Conservation (phyloP, 2,113 vertebrate genomes). For the Oceanodroma tethys region DNA sequence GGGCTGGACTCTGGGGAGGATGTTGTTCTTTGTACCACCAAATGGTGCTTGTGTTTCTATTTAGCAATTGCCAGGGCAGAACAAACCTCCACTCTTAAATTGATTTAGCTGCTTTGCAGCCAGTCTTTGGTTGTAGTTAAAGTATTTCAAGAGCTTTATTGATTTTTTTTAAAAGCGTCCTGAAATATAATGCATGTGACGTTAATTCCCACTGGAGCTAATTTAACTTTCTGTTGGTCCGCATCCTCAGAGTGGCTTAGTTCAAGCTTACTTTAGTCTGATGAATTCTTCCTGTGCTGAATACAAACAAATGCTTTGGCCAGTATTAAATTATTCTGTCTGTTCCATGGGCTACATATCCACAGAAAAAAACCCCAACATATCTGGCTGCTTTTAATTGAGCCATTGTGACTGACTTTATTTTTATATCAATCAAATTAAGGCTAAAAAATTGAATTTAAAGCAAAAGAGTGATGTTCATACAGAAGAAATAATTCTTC, state of each 20-base stretch:
- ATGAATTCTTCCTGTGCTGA: neutral
- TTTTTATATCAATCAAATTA: neutral
- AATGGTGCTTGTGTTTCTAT: neutral
- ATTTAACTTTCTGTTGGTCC: neutral
- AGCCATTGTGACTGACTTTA: neutral
- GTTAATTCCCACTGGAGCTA: neutral
- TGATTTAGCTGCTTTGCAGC: neutral
- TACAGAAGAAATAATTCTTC: neutral
- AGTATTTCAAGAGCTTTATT: neutral
- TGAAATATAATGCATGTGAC: neutral
- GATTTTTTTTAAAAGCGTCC: neutral
- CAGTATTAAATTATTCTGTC: neutral
- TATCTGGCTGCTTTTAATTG: neutral
- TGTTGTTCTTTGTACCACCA: fast-evolving
- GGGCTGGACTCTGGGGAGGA: neutral
- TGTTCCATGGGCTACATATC: neutral
- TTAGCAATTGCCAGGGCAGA: neutral
- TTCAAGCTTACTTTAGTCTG: neutral
- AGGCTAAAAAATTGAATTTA: neutral
- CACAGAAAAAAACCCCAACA: neutral
- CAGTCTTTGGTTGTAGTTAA: neutral
- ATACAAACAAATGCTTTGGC: neutral
- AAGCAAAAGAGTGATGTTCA: neutral
- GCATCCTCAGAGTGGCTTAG: neutral
- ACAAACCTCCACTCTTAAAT: neutral